A percentile compares a stretch with the other conserved stretches of the same genome.
Evolutionary conservation across 2,113 vertebrate species (phyloP).

Genomic region (Sinocyclocheilus anophthalmus): DNA sequence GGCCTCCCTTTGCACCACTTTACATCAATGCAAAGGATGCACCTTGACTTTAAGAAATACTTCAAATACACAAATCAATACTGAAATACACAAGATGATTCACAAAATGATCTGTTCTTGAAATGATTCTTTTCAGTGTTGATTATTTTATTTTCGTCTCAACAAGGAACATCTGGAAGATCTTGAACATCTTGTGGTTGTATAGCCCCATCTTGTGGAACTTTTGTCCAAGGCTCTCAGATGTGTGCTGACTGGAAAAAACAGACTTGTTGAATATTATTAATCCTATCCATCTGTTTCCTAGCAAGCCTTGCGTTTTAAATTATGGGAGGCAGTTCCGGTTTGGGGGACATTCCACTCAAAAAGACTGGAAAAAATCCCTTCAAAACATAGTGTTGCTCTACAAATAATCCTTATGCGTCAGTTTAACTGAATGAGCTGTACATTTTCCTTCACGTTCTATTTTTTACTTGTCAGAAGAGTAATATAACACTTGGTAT

Average conservation of each 20-base stretch:
- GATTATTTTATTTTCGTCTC: not conserved
- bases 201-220: constrained; percentile 47
- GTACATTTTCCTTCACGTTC: no score
- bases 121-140: not conserved
- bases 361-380: no score
- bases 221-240: not conserved
- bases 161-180: not conserved
- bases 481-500: no score
- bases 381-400: no score
- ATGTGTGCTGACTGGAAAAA: not conserved
- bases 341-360: no score
- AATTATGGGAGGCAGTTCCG: no score
- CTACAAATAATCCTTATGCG: no score
- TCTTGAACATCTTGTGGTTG: not conserved
- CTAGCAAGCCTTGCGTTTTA: no score
- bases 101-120: not conserved
- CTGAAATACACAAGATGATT: not conserved
- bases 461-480: no score
- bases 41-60: not conserved
- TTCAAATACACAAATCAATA: no score
- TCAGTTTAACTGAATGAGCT: no score
- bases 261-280: not conserved
- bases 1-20: not conserved
- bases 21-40: not conserved
- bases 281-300: not conserved